Percentiles rank a stretch among this genome's conserved stretches.
Conservation (phyloP, 2,113 vertebrate species). For the Sardina pilchardus region DNA sequence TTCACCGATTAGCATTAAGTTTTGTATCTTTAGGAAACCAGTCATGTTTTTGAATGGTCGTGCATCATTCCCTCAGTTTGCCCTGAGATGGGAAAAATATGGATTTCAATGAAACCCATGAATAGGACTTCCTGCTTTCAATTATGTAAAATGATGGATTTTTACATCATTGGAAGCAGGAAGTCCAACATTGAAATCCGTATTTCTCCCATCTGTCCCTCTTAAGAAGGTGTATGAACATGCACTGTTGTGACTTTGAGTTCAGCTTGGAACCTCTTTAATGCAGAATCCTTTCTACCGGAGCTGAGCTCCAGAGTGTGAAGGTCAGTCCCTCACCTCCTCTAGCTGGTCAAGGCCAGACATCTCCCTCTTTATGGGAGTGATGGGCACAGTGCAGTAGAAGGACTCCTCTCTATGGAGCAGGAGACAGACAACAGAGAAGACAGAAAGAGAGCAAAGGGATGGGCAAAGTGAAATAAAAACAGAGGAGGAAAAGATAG, state of each 20-base stretch:
- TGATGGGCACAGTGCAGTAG: constrained; percentile 89
- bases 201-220: no score
- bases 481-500: not conserved
- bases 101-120: no score
- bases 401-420: constrained; percentile 85
- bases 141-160: no score
- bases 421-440: constrained; percentile 54
- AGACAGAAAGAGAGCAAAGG: not conserved
- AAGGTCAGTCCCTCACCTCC: constrained; percentile 74
- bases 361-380: constrained; percentile 87
- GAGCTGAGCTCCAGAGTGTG: not conserved
- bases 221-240: not conserved
- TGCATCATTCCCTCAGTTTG: no score
- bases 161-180: no score
- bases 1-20: no score
- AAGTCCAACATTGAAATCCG: no score
- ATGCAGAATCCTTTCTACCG: not conserved
- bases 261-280: not conserved
- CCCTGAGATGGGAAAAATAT: no score
- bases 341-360: constrained; percentile 82
- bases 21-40: no score
- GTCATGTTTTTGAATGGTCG: no score
- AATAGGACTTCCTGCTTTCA: no score
- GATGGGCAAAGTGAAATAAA: not conserved
- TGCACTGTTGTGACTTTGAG: not conserved